These are phyloP conservation scores for Melanitta fusca DNA, from an alignment of 2,797 vertebrate species.

Conservation along the genomic window DNA sequence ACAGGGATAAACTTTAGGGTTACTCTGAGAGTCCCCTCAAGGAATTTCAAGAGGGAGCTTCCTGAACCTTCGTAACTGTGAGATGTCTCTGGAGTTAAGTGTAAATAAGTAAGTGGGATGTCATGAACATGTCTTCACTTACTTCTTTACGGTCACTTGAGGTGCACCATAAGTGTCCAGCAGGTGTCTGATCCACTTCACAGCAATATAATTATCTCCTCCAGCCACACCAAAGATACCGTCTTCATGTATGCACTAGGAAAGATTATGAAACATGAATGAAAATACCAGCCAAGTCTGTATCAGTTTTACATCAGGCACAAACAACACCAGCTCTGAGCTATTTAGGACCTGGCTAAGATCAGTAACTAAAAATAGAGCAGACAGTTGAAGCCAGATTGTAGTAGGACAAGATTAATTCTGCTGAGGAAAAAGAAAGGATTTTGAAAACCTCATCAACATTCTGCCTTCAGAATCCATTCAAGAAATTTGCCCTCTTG, in stretches of 20 bases:
- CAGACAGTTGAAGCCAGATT: constrained; percentile 38
- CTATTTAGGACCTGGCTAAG: constrained; percentile 62
- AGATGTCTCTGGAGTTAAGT: neutral
- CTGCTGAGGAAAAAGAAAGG: constrained; percentile 9
- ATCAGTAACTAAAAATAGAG: constrained; percentile 58
- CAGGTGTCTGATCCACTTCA: neutral
- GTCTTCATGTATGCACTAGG: neutral
- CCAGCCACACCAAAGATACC: neutral
- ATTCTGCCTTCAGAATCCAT: neutral
- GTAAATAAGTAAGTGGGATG: neutral
- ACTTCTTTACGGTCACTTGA: neutral
- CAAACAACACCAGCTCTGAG: constrained; percentile 57
- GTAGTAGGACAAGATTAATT: constrained; percentile 50
- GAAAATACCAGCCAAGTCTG: constrained; percentile 53
- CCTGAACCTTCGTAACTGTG: neutral
- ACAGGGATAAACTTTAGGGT: neutral
- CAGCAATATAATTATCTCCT: neutral
- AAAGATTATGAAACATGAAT: constrained; percentile 63
- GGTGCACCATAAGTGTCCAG: rapidly evolving
- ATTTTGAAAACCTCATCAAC: constrained; percentile 22
- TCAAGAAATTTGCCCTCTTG: neutral
- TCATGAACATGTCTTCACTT: neutral
- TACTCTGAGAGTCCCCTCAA: neutral
- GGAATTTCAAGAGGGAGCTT: neutral
- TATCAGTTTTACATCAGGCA: constrained; percentile 64